Evolutionary conservation across 2,888 invertebrate species (phyloP), one percentile per base, ranked within the genome.

Genomic region (Callosobruchus maculatus): DNA sequence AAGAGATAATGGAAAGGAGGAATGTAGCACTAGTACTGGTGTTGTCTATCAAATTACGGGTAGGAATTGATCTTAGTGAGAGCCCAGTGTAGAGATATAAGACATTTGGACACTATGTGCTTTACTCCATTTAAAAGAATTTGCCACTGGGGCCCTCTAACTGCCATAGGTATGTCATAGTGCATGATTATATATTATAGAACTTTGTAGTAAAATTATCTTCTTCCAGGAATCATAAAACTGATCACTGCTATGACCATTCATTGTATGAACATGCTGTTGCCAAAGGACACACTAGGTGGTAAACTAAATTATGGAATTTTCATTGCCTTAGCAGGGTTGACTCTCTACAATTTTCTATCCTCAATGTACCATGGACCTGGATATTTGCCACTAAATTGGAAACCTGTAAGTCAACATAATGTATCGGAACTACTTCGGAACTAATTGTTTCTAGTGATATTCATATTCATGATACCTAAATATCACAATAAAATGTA

Each of bases 131-230:
- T 93, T 79, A 88, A 87, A 77, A 90, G 92, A 81, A 88, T 98
- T 80, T 90, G 93, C 74, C 97, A 98, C 86, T 98, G 97, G 97
- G 98, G 98, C 72, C 98, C 98, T 73, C 87, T 97, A 49, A 91
- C 94, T 72, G 97, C 97, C 73, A 88, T 98, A 81, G 91, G 95
- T 95, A 88, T 88, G 90, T 84, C 74, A 68, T n/a, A n/a, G 4
- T 49, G 7, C 2, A 26, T 26, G 2, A 26, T 7, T 26, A 26
- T 26, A 26, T 26, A 26, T 26, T 4, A 26, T 26, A 2, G 26
- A 4, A 7, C 26, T 26, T 4, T 2, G 26, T 7, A 26, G 2
- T 26, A 26, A 26, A 26, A 26, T 7, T 26, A 26, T 26, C 26
- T 26, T 26, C 79, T 89, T 89, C n/a, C 86, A 96, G 95, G 91